phyloP scores from a whole-genome alignment of 2,797 vertebrate species.

The Malacoctenus gilli region DNA sequence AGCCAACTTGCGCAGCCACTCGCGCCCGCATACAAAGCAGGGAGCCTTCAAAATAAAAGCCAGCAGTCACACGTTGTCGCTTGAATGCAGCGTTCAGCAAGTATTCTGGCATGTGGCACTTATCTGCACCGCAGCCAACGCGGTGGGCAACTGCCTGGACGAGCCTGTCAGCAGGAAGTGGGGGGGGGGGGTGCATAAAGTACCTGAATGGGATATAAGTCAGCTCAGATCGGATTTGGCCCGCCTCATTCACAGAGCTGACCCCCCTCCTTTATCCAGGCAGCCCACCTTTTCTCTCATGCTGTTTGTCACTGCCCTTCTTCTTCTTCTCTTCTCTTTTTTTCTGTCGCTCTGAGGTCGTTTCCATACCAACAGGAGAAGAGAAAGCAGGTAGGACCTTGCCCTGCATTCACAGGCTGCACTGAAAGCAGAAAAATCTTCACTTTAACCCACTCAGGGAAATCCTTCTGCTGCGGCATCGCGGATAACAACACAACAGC shows the following conservation, averaged over 20 bases:
- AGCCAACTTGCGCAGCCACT: too few species aligned
- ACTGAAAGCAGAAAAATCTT: neutral
- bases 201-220: slow-evolving; percentile 36
- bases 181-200: slow-evolving; percentile 29
- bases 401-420: neutral
- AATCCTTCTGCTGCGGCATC: too few species aligned
- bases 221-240: slow-evolving; percentile 37
- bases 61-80: too few species aligned
- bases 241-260: slow-evolving; percentile 30
- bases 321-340: neutral
- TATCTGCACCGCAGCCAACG: too few species aligned
- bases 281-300: slow-evolving; percentile 4
- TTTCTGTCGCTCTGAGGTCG: neutral
- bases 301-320: neutral
- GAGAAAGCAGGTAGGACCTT: neutral
- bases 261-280: slow-evolving; percentile 20
- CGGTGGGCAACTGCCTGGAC: too few species aligned
- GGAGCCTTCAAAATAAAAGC: too few species aligned
- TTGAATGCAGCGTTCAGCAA: too few species aligned
- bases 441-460: too few species aligned
- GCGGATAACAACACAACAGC: too few species aligned
- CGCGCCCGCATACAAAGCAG: too few species aligned
- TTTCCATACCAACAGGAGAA: slow-evolving; percentile 15
- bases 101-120: too few species aligned
- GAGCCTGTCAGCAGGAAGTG: too few species aligned